Evolutionary conservation across 2,888 invertebrate genomes (phyloP).

Genomic region (Drosophila mulleri): DNA sequence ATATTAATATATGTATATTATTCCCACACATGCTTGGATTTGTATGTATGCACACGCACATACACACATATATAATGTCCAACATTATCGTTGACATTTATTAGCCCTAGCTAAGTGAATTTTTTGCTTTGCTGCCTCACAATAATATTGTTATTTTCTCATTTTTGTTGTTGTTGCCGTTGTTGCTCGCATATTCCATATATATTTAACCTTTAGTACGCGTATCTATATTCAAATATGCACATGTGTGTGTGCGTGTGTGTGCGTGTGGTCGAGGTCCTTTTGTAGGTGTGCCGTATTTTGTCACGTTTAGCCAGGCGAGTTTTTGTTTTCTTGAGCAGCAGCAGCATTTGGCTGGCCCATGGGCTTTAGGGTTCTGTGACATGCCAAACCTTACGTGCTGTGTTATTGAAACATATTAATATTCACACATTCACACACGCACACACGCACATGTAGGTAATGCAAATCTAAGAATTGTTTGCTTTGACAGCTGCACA

Average conservation of each 20-base stretch:
- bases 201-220: conserved; percentile 36
- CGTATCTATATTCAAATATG: conserved; percentile 42
- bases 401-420: conserved; percentile 68
- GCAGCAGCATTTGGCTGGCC: conserved; percentile 14
- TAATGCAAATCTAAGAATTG: conserved; percentile 2
- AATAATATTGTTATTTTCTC: conserved; percentile 55
- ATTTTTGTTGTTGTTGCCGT: conserved; percentile 15
- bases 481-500: neutral
- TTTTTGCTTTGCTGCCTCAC: conserved; percentile 51
- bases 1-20: conserved; percentile 3
- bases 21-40: neutral
- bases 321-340: conserved; percentile 39
- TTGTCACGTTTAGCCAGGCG: conserved; percentile 48
- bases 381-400: conserved; percentile 50
- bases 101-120: conserved; percentile 71
- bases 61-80: conserved; percentile 49
- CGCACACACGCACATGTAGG: neutral
- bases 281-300: conserved; percentile 44
- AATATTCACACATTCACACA: conserved; percentile 31
- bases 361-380: conserved; percentile 20
- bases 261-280: conserved; percentile 18
- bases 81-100: conserved; percentile 76
- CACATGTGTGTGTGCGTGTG: conserved; percentile 15
- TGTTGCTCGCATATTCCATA: neutral
- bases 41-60: conserved; percentile 5